phyloP scores from a whole-genome alignment of 1,140 invertebrate genomes.

The Drosophila ohnishii region DNA sequence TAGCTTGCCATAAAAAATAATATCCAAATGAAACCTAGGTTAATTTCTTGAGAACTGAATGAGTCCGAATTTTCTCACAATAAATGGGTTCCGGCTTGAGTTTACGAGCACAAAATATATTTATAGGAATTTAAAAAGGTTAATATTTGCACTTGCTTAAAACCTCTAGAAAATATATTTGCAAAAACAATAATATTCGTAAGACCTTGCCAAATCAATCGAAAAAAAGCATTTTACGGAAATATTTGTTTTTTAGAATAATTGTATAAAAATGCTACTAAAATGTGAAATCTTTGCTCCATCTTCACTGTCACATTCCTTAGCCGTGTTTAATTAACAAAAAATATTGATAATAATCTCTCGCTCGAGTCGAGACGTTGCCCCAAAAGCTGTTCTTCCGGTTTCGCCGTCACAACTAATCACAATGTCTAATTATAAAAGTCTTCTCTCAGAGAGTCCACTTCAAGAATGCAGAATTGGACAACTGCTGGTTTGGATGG shows the following conservation, averaged over 20 bases:
- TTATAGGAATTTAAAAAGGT: background rate
- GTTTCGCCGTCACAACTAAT: slow-evolving; percentile 35
- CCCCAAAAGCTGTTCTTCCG: slow-evolving; percentile 35
- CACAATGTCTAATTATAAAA: slow-evolving; percentile 49
- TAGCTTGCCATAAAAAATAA: background rate
- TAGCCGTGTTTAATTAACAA: slow-evolving; percentile 17
- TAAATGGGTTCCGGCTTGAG: background rate
- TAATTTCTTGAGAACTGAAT: background rate
- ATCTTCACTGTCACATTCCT: slow-evolving; percentile 11
- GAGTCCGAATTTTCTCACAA: background rate
- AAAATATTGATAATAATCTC: slow-evolving; percentile 34
- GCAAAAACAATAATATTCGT: background rate
- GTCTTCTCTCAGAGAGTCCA: slow-evolving; percentile 23
- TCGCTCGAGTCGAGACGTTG: background rate
- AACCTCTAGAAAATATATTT: background rate
- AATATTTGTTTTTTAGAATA: slow-evolving; percentile 5
- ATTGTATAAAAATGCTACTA: background rate
- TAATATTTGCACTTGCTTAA: background rate
- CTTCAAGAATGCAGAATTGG: slow-evolving; percentile 34
- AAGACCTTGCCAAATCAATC: background rate
- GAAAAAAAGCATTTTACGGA: background rate
- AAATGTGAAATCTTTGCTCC: background rate
- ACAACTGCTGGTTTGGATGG: slow-evolving; percentile 36
- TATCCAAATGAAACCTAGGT: background rate
- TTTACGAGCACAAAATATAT: background rate